Conservation (phyloP, 1,140 invertebrate genomes). For the Lerema accius region DNA sequence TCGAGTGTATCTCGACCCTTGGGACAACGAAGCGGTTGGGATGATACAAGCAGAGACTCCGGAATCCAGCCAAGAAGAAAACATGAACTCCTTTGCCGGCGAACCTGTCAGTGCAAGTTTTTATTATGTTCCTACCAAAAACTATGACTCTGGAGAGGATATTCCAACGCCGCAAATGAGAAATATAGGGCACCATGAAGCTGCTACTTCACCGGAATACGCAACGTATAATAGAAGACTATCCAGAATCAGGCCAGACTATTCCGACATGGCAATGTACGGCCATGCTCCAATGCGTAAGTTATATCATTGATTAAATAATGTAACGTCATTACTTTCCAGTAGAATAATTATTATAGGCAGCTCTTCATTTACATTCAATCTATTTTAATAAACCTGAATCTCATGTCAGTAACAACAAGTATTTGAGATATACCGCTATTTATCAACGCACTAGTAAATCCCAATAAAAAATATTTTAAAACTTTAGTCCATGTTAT, state of each 20-base stretch:
- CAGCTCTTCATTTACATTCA: too few species aligned
- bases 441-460: too few species aligned
- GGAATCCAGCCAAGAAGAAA: slow-evolving; percentile 78
- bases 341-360: too few species aligned
- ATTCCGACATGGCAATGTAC: slow-evolving; percentile 59
- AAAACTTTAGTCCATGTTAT: too few species aligned
- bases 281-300: slow-evolving; percentile 63
- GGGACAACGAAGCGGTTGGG: slow-evolving; percentile 88
- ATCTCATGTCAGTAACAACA: too few species aligned
- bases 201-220: slow-evolving; percentile 60
- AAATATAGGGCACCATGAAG: slow-evolving; percentile 56
- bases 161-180: slow-evolving; percentile 52
- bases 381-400: too few species aligned
- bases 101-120: slow-evolving; percentile 83
- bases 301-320: slow-evolving; percentile 33
- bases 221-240: slow-evolving; percentile 59
- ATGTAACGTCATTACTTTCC: slow-evolving; percentile 2
- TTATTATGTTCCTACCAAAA: slow-evolving; percentile 82
- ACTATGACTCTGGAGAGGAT: slow-evolving; percentile 71
- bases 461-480: too few species aligned
- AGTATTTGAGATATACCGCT: too few species aligned
- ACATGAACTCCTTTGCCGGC: slow-evolving; percentile 74
- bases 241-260: slow-evolving; percentile 54
- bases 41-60: slow-evolving; percentile 84
- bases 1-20: slow-evolving; percentile 87